Base-by-base conservation (phyloP, 2,888 invertebrate genomes). In the Lordiphosa fenestrarum region DNA sequence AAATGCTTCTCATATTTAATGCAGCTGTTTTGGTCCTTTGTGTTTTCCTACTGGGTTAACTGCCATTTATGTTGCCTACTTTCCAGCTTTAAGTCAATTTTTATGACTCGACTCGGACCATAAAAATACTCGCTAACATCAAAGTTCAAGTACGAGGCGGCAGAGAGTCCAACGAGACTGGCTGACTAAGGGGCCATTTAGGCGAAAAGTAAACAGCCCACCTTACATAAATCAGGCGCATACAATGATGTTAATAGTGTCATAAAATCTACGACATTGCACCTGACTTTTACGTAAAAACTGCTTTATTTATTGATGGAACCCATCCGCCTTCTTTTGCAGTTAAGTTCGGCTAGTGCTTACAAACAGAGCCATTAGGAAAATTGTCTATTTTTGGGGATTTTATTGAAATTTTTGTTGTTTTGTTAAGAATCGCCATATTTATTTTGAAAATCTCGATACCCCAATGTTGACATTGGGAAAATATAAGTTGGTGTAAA, bases 181-280 rank as follows among this genome's bases (percentile, higher is more conserved):
- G 10, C 40, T n/a, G 19, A 40, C 40, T 21, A 38, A 55, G 49
- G 30, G 15, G 30, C 33, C 44, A 44, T 12, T 42, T 37, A 37
- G 56, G 23, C 51, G 61, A 50, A 57, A 60, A 55, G 57, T 30
- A 44, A 53, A 50, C 36, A 42, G 41, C 40, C 49, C 44, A 50
- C 50, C 48, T 38, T 19, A 47, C 48, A 60, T 65, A 65, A 59
- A 65, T 65, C 65, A 65, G 68, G 70, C 69, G 61, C 60, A 66
- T 51, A 72, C 65, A 67, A 66, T 75, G 73, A 75, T 71, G 61
- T 71, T 71, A 75, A 60, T 75, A 78, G 75, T 69, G 66, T 67
- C 73, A 58, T 78, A 78, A 82, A 72, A 71, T 56, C 58, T 64
- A 56, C 57, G 61, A 55, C 63, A 67, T 67, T 52, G 64, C 64